Evolutionary conservation across 2,113 vertebrate genomes (phyloP).

Genomic region (Megatriorchis doriae): DNA sequence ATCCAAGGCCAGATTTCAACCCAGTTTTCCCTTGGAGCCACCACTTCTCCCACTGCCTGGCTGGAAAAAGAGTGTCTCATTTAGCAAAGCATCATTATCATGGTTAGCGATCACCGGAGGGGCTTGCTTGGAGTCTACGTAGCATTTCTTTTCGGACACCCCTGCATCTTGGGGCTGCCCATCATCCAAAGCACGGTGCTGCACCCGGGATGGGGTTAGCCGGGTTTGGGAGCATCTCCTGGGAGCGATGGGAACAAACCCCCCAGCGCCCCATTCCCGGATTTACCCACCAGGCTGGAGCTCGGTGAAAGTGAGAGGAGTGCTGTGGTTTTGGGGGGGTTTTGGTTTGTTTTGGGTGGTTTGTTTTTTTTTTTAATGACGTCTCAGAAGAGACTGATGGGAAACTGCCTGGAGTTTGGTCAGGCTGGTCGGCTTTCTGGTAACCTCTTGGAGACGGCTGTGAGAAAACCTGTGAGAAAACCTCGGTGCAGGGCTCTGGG

Average conservation of each 20-base stretch:
- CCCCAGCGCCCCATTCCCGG: not conserved
- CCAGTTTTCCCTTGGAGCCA: not conserved
- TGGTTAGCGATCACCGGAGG: not conserved
- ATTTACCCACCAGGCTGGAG: not conserved
- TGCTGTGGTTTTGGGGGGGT: not conserved
- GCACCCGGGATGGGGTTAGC: fast-evolving
- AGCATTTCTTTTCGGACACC: not conserved
- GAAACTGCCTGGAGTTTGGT: not conserved
- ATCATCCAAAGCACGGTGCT: fast-evolving
- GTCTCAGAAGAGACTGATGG: not conserved
- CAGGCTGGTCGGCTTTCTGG: not conserved
- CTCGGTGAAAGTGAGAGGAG: not conserved
- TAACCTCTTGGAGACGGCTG: not conserved
- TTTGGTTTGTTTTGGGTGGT: too few relatives aligned
- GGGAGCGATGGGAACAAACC: not conserved
- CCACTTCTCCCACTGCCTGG: not conserved
- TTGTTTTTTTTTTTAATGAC: not conserved
- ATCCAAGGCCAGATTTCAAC: not conserved
- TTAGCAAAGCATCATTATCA: fast-evolving
- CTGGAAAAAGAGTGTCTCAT: not conserved
- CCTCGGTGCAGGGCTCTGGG: not conserved
- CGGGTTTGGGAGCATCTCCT: not conserved
- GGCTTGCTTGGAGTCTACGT: fast-evolving
- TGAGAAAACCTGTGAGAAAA: slow-evolving; percentile 5
- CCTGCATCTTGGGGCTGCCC: not conserved